Evolutionary conservation across 2,888 invertebrate species (phyloP).

Genomic region (Cerastoderma edule): DNA sequence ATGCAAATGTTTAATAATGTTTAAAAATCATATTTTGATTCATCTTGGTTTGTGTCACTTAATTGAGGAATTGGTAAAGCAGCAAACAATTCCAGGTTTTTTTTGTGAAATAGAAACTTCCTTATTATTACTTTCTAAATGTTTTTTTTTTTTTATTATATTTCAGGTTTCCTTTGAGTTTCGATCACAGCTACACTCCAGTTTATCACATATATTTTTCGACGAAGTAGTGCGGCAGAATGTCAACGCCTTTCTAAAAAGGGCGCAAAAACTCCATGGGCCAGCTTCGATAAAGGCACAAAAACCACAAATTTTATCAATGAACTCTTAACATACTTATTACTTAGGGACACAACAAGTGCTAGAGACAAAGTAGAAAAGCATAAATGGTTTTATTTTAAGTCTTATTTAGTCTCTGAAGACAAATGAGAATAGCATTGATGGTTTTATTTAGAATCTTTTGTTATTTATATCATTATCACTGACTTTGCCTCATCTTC

Average conservation of each 20-base stretch:
- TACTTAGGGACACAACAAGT: slow-evolving; percentile 20
- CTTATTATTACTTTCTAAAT: no score
- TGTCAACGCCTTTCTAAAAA: slow-evolving; percentile 95
- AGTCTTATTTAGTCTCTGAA: no score
- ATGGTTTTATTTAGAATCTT: no score
- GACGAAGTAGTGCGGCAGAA: slow-evolving; percentile 97
- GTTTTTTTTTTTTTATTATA: background rate
- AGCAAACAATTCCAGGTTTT: no score
- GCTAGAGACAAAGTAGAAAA: no score
- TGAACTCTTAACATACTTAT: slow-evolving; percentile 67
- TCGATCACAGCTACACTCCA: slow-evolving; percentile 93
- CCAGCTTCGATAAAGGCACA: slow-evolving; percentile 80
- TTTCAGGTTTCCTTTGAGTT: slow-evolving; percentile 91
- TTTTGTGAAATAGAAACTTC: no score
- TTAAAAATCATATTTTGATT: background rate
- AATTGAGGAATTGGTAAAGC: no score
- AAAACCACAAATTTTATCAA: slow-evolving; percentile 69
- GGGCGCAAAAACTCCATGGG: slow-evolving; percentile 92
- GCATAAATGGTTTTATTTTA: no score
- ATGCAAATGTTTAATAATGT: background rate
- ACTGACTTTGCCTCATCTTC: no score
- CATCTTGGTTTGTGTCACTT: background rate
- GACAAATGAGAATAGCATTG: no score
- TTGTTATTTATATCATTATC: no score
- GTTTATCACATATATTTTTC: slow-evolving; percentile 96